Conservation (phyloP, 2,888 invertebrate species). For the Polydrusus cervinus region DNA sequence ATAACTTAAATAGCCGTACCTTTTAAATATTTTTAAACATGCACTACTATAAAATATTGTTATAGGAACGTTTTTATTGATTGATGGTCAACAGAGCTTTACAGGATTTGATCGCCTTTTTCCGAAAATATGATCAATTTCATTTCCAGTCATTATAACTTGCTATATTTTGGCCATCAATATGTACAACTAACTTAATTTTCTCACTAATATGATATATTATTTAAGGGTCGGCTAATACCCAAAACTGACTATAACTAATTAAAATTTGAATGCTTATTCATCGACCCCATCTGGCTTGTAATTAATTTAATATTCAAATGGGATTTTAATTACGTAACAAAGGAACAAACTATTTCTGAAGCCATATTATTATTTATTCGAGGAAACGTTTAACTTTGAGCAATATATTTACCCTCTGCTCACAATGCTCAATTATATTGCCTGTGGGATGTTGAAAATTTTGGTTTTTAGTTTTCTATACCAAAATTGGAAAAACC, state of each 20-base stretch:
- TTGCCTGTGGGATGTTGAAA: slow-evolving; percentile 22
- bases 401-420: slow-evolving; percentile 34
- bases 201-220: too few species aligned
- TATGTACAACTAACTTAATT: not conserved
- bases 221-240: not conserved
- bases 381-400: slow-evolving; percentile 18
- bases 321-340: not conserved
- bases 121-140: too few species aligned
- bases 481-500: too few species aligned
- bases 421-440: slow-evolving; percentile 16
- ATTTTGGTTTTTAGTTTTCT: not conserved
- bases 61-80: too few species aligned
- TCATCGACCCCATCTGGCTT: not conserved
- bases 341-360: slow-evolving; percentile 12
- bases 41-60: too few species aligned
- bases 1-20: too few species aligned
- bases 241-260: not conserved
- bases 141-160: too few species aligned
- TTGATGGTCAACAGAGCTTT: too few species aligned
- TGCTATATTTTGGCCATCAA: too few species aligned
- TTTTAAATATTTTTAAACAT: too few species aligned
- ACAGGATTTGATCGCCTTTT: too few species aligned
- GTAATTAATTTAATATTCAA: not conserved
- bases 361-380: slow-evolving; percentile 8
- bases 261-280: slow-evolving; percentile 5